Conservation (phyloP, 2,888 invertebrate genomes). For the Cephus pulcher region DNA sequence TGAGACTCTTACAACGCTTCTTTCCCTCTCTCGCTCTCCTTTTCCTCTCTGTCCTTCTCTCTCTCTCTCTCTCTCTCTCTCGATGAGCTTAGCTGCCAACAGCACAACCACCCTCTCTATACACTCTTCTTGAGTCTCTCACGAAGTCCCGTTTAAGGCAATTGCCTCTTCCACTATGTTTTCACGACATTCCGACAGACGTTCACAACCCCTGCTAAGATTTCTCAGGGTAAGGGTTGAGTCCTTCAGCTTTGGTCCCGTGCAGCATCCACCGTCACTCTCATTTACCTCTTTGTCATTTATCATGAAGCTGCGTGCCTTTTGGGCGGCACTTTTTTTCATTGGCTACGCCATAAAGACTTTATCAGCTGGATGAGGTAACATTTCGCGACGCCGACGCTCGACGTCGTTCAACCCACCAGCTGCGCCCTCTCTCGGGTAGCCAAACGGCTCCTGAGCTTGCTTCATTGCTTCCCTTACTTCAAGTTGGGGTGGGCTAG, state of each 20-base stretch:
- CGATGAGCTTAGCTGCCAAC: neutral
- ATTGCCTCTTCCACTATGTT: constrained; percentile 40
- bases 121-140: neutral
- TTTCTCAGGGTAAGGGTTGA: too few species aligned
- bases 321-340: constrained; percentile 19
- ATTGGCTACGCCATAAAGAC: too few species aligned
- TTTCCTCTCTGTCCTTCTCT: neutral
- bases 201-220: too few species aligned
- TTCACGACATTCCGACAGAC: constrained; percentile 3
- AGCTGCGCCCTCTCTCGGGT: too few species aligned
- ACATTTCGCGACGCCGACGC: too few species aligned
- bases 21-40: neutral
- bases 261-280: constrained; percentile 1
- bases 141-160: constrained; percentile 41
- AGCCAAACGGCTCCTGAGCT: too few species aligned
- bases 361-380: too few species aligned
- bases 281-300: neutral
- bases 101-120: neutral
- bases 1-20: neutral
- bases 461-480: too few species aligned
- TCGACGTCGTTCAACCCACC: too few species aligned
- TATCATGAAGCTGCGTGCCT: constrained; percentile 5
- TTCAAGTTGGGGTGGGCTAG: constrained; percentile 5
- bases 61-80: neutral
- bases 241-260: too few species aligned